A percentile compares a stretch with the other conserved stretches of the same genome.
phyloP scores from a whole-genome alignment of 1,140 invertebrate species.

The Ceratoteleas bidentatus region DNA sequence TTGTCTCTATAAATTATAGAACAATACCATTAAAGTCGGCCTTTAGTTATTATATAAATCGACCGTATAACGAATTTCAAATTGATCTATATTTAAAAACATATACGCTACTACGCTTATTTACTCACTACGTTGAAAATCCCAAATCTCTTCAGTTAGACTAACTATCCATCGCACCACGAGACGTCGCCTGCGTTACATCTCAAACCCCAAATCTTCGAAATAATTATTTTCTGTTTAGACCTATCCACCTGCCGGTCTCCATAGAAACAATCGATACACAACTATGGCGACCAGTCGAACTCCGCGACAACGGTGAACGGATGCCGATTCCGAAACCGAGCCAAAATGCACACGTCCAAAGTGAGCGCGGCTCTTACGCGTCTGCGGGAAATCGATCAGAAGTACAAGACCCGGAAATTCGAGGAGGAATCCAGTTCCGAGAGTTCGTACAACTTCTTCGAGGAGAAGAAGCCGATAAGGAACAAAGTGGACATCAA shows the following conservation, averaged over 20 bases:
- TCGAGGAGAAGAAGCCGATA: neutral
- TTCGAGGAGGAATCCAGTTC: slow-evolving; percentile 34
- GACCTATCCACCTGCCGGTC: slow-evolving; percentile 10
- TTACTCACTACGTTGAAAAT: no score
- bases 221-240: no score
- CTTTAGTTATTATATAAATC: no score
- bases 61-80: no score
- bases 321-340: neutral
- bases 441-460: slow-evolving; percentile 11
- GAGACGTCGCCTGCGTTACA: no score
- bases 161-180: no score
- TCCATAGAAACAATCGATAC: slow-evolving; percentile 22
- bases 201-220: no score
- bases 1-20: no score
- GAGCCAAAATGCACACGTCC: slow-evolving; percentile 67
- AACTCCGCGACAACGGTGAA: neutral
- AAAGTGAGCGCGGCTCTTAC: slow-evolving; percentile 71
- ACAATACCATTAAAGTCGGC: no score
- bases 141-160: no score
- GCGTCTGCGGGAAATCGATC: slow-evolving; percentile 72
- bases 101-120: no score
- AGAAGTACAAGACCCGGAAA: slow-evolving; percentile 71
- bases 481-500: slow-evolving; percentile 54
- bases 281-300: neutral
- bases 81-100: no score